Evolutionary conservation across 1,140 invertebrate genomes (phyloP).

Genomic region (Anoplolepis gracilipes): DNA sequence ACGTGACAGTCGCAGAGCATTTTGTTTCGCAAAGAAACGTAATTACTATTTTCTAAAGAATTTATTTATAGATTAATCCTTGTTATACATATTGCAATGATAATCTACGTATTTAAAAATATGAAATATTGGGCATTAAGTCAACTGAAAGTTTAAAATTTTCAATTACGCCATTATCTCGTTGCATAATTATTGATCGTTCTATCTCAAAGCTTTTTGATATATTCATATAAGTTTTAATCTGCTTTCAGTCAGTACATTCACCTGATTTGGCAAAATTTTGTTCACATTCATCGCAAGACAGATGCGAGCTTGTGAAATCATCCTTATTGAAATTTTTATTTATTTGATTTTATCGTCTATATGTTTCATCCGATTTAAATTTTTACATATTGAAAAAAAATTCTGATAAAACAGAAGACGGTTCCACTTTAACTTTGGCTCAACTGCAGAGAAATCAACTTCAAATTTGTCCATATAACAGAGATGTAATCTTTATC

Average conservation of each 20-base stretch:
- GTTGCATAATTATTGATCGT: conserved; percentile 23
- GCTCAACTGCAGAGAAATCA: not conserved
- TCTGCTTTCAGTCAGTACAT: conserved; percentile 60
- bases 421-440: not conserved
- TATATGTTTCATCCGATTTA: conserved; percentile 18
- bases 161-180: conserved; percentile 32
- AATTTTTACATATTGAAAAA: not conserved
- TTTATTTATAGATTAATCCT: too few relatives aligned
- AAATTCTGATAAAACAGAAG: not conserved
- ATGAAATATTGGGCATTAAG: not conserved
- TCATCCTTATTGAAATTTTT: conserved; percentile 12
- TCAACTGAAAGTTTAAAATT: not conserved
- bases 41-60: not conserved
- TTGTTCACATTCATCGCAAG: conserved; percentile 44
- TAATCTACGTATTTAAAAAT: too few relatives aligned
- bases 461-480: not conserved
- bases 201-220: conserved; percentile 47
- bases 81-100: too few relatives aligned
- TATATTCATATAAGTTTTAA: conserved; percentile 57
- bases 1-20: conserved; percentile 24
- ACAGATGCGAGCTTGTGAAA: conserved; percentile 35
- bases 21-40: not conserved
- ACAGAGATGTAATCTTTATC: conserved; percentile 7
- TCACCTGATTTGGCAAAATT: conserved; percentile 67
- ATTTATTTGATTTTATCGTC: not conserved